Evolutionary conservation across 1,140 invertebrate genomes (phyloP), one percentile per base, ranked within the genome.

Genomic region (Stenopsyche tienmushanensis): DNA sequence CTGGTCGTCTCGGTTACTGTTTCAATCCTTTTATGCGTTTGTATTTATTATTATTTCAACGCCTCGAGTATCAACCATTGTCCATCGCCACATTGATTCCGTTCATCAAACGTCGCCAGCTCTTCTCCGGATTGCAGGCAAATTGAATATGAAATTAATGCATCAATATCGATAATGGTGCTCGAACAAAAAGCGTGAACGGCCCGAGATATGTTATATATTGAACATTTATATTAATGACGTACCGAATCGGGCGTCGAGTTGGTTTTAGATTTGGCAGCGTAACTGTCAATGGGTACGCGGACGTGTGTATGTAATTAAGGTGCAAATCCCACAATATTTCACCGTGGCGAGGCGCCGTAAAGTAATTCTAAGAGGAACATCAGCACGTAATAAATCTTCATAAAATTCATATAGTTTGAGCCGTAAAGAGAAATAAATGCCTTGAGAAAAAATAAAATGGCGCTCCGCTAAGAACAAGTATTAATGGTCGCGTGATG

Each of bases 401-500:
- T 13, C 5, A 34, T 34, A 34, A 34, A 34, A 13, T 7, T 5
- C 29, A 5, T n/a, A n/a, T n/a, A n/a, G n/a, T 13, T 13, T 5
- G 29, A 7, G 13, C 29, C 5, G 29, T 34, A 34, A 34, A 34
- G 29, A 34, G 29, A 34, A 34, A 34, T 34, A 34, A 34, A 34
- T 34, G 29, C 29, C 5, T 34, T 13, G 29, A 34, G 29, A 7
- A 13, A 13, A 34, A 34, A 34, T 13, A 34, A 34, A 34, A 34
- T 34, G 29, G 29, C 29, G 29, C 5, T 24, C 23, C 50, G 23
- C 21, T 9, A 21, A 17, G n/a, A n/a, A n/a, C n/a, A n/a, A n/a
- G n/a, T n/a, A n/a, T 42, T 57, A 57, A 57, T 55, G 29, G 53
- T 62, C 24, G 45, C 58, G 42, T 50, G 58, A 62, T 52, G 45